phyloP scores from a whole-genome alignment of 2,888 invertebrate genomes.

The Torymus texanus region DNA sequence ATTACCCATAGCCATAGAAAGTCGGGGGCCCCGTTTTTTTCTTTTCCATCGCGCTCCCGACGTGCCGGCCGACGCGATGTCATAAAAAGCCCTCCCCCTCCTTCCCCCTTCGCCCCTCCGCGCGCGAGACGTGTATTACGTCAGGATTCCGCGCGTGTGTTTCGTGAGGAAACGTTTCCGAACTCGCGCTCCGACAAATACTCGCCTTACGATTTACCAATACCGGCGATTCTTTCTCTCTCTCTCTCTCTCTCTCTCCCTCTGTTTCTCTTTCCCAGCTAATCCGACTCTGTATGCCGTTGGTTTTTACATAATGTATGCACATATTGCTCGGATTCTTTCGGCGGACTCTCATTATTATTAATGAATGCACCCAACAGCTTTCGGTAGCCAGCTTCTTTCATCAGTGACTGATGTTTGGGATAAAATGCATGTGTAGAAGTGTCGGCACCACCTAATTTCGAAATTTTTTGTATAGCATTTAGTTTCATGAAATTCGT shows the following conservation, averaged over 20 bases:
- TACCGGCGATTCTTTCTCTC: conserved; percentile 30
- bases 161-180: conserved; percentile 51
- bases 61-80: conserved; percentile 37
- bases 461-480: no score
- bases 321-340: conserved; percentile 7
- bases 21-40: conserved; percentile 25
- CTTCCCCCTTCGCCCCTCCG: no score
- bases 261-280: neutral
- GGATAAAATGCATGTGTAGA: neutral
- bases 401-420: neutral
- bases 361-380: conserved; percentile 1
- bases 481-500: no score
- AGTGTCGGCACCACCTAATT: no score
- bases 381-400: neutral
- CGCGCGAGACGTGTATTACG: conserved; percentile 14
- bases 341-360: conserved; percentile 6
- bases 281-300: no score
- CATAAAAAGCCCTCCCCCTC: conserved; percentile 23
- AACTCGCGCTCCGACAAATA: conserved; percentile 9
- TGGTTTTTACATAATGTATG: conserved; percentile 13
- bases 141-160: conserved; percentile 47
- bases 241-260: neutral
- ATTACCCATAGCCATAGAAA: conserved; percentile 34
- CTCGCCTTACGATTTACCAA: conserved; percentile 27
- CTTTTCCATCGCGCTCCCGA: neutral